These are phyloP conservation scores for Sitta europaea DNA, from an alignment of 2,113 vertebrate species.

Conservation along the genomic window DNA sequence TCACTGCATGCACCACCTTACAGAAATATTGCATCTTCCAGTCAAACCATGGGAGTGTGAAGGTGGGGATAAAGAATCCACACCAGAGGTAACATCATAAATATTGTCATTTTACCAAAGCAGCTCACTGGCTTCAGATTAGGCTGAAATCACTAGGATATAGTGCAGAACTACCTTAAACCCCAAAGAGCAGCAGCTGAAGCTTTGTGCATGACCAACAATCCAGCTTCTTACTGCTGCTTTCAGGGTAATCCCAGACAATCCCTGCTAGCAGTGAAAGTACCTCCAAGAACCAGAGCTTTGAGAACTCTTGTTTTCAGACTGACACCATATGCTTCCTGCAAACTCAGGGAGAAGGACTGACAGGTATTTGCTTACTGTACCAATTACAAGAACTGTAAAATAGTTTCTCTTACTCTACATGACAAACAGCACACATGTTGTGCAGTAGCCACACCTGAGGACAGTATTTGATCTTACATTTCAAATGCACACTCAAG, in stretches of 20 bases:
- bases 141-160: not conserved
- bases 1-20: not conserved
- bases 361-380: not conserved
- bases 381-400: not conserved
- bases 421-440: accelerated
- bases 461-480: not conserved
- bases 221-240: not conserved
- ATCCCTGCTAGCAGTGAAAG: not conserved
- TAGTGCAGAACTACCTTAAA: not conserved
- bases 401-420: not conserved
- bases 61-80: not conserved
- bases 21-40: not conserved
- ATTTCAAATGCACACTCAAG: not conserved
- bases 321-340: not conserved
- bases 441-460: not conserved
- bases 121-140: not conserved
- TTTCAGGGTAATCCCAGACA: not conserved
- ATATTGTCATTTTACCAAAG: not conserved
- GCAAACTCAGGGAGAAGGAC: not conserved
- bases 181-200: not conserved
- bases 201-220: not conserved
- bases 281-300: not conserved
- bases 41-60: accelerated
- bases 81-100: not conserved
- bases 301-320: not conserved